These are phyloP conservation scores for Picathartes gymnocephalus DNA, from an alignment of 2,113 vertebrate species.

Conservation along the genomic window DNA sequence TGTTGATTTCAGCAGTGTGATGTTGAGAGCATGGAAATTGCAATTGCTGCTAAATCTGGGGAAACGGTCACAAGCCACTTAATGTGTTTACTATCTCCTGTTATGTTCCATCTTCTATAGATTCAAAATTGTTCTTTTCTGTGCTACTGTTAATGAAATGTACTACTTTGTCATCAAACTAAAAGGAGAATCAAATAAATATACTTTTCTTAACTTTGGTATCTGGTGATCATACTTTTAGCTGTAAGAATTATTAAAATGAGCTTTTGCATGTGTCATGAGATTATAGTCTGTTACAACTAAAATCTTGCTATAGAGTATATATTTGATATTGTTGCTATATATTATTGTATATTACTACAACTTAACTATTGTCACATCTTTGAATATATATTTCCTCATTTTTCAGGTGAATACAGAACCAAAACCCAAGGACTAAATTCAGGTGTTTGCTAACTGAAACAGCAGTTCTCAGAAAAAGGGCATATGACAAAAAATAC, in stretches of 20 bases:
- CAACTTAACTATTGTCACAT: not conserved
- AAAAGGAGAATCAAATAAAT: conserved; percentile 45
- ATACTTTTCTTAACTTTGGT: conserved; percentile 4
- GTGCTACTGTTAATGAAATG: not conserved
- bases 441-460: not conserved
- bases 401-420: not conserved
- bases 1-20: not conserved
- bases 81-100: not conserved
- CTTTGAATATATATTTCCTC: not conserved
- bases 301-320: not conserved
- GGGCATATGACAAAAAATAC: not conserved
- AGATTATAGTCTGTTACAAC: not conserved
- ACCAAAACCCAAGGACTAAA: not conserved
- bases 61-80: not conserved
- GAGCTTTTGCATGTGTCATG: not conserved
- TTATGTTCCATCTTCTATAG: not conserved
- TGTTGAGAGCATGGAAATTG: not conserved
- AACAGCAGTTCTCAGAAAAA: not conserved
- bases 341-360: not conserved
- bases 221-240: not conserved
- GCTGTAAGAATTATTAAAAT: not conserved
- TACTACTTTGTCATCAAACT: not conserved
- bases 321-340: not conserved
- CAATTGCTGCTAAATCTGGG: not conserved
- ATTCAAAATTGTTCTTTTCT: not conserved